A percentile compares a stretch with the other conserved stretches of the same genome.
Conservation (phyloP, 2,113 vertebrate genomes). For the Neolamprologus modestus region DNA sequence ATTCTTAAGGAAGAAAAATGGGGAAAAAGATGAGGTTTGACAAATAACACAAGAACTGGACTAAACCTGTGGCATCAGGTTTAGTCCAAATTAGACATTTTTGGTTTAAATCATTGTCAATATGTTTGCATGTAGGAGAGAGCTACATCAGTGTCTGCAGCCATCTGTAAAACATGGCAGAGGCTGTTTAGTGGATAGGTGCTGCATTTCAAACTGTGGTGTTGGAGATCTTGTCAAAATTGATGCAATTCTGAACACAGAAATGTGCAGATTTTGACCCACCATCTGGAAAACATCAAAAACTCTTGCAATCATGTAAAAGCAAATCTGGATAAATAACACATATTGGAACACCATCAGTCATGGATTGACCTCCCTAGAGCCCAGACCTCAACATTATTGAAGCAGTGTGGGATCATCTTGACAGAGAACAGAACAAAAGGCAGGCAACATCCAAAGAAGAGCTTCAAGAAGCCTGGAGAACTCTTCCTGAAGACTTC, state of each 20-base stretch:
- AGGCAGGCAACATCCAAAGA: not conserved
- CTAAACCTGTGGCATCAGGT: not conserved
- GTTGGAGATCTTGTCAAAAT: not conserved
- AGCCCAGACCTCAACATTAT: not conserved
- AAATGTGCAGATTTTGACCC: not conserved
- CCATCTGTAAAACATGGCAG: not conserved
- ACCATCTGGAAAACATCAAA: not conserved
- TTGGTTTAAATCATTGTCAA: not conserved
- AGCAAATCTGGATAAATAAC: not conserved
- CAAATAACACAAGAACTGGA: not conserved
- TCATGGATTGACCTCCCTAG: not conserved
- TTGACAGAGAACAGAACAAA: not conserved
- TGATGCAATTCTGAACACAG: not conserved
- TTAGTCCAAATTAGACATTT: not conserved
- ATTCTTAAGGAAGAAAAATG: not conserved
- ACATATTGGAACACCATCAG: not conserved
- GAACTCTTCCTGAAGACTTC: not conserved
- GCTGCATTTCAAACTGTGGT: not conserved
- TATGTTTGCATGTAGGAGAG: not conserved
- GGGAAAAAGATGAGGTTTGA: fast-evolving
- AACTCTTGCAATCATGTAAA: not conserved
- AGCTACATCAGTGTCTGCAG: not conserved
- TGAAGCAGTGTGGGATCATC: not conserved
- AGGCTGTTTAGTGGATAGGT: not conserved
- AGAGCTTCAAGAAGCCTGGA: not conserved